phyloP scores from a whole-genome alignment of 2,797 vertebrate genomes.

The Artibeus lituratus region DNA sequence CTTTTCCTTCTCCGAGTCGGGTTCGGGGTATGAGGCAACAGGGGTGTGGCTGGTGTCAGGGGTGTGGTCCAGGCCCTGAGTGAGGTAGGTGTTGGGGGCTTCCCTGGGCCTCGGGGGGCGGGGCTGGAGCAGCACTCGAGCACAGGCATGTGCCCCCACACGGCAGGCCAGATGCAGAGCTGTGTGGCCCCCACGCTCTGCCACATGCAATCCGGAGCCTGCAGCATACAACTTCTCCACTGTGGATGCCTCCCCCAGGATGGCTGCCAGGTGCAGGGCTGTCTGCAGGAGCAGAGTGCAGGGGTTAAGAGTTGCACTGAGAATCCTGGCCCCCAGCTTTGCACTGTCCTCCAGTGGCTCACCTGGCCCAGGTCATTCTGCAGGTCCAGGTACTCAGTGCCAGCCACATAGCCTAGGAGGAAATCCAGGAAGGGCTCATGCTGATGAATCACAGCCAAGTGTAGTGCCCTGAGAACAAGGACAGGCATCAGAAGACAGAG shows the following conservation, averaged over 20 bases:
- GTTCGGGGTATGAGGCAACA: not conserved
- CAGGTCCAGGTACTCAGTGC: conserved; percentile 83
- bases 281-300: conserved; percentile 76
- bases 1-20: conserved; percentile 38
- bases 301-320: not conserved
- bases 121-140: conserved; percentile 73
- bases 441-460: conserved; percentile 85
- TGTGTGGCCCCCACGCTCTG: conserved; percentile 84
- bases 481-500: not conserved
- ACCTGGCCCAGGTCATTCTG: conserved; percentile 88
- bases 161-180: conserved; percentile 85
- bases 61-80: not conserved
- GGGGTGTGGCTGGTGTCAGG: not conserved
- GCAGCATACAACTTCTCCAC: conserved; percentile 79
- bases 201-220: conserved; percentile 74
- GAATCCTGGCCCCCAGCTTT: not conserved
- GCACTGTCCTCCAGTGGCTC: not conserved
- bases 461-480: conserved; percentile 78
- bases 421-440: conserved; percentile 83
- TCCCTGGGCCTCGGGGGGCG: conserved; percentile 32
- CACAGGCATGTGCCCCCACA: conserved; percentile 75
- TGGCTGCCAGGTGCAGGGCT: conserved; percentile 85
- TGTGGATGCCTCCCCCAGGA: conserved; percentile 78
- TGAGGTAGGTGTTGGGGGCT: conserved; percentile 18
- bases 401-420: conserved; percentile 76